These are phyloP conservation scores for Mesopsocus fuscifrons DNA, from an alignment of 2,888 invertebrate genomes.

Conservation along the genomic window DNA sequence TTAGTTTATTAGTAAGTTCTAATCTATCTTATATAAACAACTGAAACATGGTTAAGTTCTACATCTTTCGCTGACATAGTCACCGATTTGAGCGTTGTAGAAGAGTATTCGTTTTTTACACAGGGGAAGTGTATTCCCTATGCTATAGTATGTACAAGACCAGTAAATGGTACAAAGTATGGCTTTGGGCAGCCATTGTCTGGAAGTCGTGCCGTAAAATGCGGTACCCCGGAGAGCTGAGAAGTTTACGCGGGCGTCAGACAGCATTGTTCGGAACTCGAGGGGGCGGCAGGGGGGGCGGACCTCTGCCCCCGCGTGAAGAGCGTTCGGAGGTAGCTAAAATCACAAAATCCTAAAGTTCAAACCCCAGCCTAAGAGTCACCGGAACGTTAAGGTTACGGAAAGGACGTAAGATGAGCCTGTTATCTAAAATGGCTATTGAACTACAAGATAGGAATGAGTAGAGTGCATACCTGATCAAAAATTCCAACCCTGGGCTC, in stretches of 20 bases:
- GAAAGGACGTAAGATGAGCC: no score
- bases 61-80: neutral
- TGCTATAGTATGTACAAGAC: no score
- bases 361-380: constrained; percentile 14
- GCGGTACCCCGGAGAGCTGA: no score
- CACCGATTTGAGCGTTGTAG: neutral
- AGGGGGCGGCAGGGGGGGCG: constrained; percentile 65
- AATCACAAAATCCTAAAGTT: constrained; percentile 15
- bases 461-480: no score
- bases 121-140: no score
- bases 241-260: constrained; percentile 76
- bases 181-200: no score
- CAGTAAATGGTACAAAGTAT: no score
- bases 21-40: no score
- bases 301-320: constrained; percentile 39
- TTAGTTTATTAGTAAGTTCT: no score
- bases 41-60: neutral
- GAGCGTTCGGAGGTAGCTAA: constrained; percentile 74
- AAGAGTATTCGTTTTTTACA: neutral
- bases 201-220: no score
- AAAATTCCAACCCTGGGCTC: no score
- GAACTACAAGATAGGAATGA: neutral
- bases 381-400: constrained; percentile 11
- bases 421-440: neutral
- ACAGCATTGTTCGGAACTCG: constrained; percentile 60